Evolutionary conservation across 2,797 vertebrate genomes (phyloP).

Genomic region (Gymnoscopelus microlampas): DNA sequence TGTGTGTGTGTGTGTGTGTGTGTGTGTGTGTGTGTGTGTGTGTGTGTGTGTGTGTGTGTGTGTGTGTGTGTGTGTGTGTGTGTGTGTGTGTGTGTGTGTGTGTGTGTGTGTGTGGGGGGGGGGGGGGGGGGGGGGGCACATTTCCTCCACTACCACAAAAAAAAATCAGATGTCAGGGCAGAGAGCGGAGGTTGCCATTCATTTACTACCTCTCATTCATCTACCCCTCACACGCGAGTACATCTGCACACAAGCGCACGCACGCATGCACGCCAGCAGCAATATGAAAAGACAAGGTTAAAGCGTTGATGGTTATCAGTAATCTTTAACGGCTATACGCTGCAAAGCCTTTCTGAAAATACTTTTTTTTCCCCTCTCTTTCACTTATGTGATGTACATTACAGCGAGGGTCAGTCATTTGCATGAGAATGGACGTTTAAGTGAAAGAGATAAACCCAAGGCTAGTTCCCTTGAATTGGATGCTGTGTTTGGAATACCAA

Average conservation of each 20-base stretch:
- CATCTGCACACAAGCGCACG: too few species aligned
- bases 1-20: constrained; percentile 42
- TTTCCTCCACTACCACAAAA: too few species aligned
- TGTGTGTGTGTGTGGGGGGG: constrained; percentile 36
- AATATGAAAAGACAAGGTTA: constrained; percentile 39
- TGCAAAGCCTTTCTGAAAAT: constrained; percentile 55
- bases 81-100: constrained; percentile 40
- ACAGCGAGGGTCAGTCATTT: constrained; percentile 75
- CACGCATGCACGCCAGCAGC: background rate
- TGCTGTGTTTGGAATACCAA: constrained; percentile 73
- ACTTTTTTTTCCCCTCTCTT: constrained; percentile 37
- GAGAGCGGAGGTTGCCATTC: constrained; percentile 7
- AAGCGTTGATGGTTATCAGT: constrained; percentile 56
- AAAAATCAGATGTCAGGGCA: background rate
- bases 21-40: constrained; percentile 40
- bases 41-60: constrained; percentile 45
- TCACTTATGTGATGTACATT: constrained; percentile 77
- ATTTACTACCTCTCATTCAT: constrained; percentile 30
- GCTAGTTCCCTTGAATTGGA: constrained; percentile 72
- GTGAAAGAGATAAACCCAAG: constrained; percentile 77
- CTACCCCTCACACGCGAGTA: background rate
- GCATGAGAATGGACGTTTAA: constrained; percentile 78
- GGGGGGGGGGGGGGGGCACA: constrained; percentile 27
- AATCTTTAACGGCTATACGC: constrained; percentile 66
- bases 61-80: constrained; percentile 54